Percentiles rank a stretch among this genome's conserved stretches.
Evolutionary conservation across 1,140 invertebrate species (phyloP).

Genomic region (Aphelinus atriplicis): DNA sequence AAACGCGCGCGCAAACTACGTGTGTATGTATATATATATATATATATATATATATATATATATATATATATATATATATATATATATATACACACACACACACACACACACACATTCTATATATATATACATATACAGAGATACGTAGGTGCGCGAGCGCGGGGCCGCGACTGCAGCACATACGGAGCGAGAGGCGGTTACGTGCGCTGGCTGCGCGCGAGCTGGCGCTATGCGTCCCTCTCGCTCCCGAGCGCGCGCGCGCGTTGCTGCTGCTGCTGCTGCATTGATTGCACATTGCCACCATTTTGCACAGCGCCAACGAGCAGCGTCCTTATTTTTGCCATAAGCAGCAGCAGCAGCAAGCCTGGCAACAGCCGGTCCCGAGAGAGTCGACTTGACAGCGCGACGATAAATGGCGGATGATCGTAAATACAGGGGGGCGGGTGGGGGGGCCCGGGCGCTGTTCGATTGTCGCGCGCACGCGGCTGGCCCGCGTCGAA

Average conservation of each 20-base stretch:
- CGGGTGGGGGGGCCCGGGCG: no score
- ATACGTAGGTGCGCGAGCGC: no score
- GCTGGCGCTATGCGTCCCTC: constrained; percentile 26
- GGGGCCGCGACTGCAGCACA: no score
- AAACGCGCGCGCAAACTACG: background rate
- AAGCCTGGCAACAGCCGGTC: no score
- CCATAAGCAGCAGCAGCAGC: no score
- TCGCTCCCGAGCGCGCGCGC: background rate
- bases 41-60: no score
- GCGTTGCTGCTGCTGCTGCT: background rate
- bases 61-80: background rate
- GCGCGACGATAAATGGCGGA: background rate
- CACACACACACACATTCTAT: constrained; percentile 24
- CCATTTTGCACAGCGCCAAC: constrained; percentile 42
- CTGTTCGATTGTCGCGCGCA: no score
- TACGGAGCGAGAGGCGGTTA: constrained; percentile 28
- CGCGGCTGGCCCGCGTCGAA: no score
- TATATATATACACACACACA: background rate
- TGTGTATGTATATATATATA: no score
- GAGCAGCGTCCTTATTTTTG: background rate
- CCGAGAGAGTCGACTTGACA: background rate
- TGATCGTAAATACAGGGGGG: background rate
- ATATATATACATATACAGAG: no score
- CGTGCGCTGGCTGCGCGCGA: constrained; percentile 27
- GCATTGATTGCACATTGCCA: constrained; percentile 51